Percentiles rank a stretch among this genome's conserved stretches.
Evolutionary conservation across 2,797 vertebrate species (phyloP).

Genomic region (Oreochromis mossambicus): DNA sequence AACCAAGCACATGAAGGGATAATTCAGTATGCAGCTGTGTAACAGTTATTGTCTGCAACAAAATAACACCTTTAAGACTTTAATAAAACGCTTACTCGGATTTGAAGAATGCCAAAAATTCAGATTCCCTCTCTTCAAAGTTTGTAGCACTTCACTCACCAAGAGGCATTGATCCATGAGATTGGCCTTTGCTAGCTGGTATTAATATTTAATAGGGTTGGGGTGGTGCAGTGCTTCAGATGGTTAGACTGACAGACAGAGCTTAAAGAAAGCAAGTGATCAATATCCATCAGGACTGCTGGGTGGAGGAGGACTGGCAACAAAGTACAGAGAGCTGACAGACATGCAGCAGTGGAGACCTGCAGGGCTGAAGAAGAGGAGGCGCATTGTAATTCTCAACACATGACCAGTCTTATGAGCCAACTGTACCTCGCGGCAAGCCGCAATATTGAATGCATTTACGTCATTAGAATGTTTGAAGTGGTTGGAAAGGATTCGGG

Average conservation of each 20-base stretch:
- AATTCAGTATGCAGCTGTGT: not conserved
- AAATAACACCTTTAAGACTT: not conserved
- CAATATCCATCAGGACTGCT: constrained; percentile 45
- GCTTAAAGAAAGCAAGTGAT: constrained; percentile 34
- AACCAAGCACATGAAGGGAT: not conserved
- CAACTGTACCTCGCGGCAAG: not conserved
- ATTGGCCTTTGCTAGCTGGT: not conserved
- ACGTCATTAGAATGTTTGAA: not conserved
- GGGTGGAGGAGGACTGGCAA: constrained; percentile 2
- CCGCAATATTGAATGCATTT: not conserved
- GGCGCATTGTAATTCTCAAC: not conserved
- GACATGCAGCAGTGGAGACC: not conserved
- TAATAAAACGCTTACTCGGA: not conserved
- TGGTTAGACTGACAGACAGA: constrained; percentile 5
- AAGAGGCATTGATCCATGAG: constrained; percentile 13
- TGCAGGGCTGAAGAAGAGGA: not conserved
- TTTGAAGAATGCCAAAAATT: not conserved
- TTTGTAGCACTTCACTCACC: not conserved
- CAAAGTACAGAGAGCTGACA: constrained; percentile 3
- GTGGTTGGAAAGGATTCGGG: not conserved
- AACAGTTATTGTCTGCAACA: not conserved
- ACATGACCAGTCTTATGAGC: not conserved
- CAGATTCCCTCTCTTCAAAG: not conserved
- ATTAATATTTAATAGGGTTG: constrained; percentile 54
- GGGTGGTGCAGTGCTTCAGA: constrained; percentile 12